phyloP scores from a whole-genome alignment of 2,888 invertebrate species.

The Emmelina monodactyla region DNA sequence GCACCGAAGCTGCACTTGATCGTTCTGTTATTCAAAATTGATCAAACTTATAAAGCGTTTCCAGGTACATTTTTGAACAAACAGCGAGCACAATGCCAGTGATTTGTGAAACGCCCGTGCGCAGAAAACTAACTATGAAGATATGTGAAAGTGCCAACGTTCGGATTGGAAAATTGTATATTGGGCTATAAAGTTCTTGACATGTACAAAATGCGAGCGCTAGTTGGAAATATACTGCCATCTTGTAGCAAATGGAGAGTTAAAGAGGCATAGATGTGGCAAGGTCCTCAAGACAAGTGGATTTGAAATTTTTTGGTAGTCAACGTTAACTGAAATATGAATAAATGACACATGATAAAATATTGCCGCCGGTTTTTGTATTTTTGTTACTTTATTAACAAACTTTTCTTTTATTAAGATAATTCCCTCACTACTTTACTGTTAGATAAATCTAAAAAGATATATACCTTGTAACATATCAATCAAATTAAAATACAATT shows the following conservation, averaged over 20 bases:
- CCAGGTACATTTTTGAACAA: no score
- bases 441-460: no score
- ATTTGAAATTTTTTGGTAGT: neutral
- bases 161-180: constrained; percentile 36
- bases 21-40: no score
- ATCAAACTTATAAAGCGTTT: no score
- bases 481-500: neutral
- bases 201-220: constrained; percentile 23
- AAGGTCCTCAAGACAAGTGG: neutral
- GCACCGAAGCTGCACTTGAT: no score
- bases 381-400: no score
- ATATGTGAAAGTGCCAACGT: constrained; percentile 30
- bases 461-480: no score
- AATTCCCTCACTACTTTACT: no score
- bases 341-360: no score
- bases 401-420: no score
- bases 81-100: constrained; percentile 21
- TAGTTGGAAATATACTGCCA: constrained; percentile 16
- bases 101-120: constrained; percentile 24
- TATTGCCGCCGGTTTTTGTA: no score
- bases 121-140: constrained; percentile 12
- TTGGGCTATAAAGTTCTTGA: constrained; percentile 33
- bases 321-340: neutral
- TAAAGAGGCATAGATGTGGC: neutral
- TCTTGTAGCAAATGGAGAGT: constrained; percentile 8